These are phyloP conservation scores for Prosopocoilus inquinatus DNA, from an alignment of 2,888 invertebrate genomes.

Conservation along the genomic window DNA sequence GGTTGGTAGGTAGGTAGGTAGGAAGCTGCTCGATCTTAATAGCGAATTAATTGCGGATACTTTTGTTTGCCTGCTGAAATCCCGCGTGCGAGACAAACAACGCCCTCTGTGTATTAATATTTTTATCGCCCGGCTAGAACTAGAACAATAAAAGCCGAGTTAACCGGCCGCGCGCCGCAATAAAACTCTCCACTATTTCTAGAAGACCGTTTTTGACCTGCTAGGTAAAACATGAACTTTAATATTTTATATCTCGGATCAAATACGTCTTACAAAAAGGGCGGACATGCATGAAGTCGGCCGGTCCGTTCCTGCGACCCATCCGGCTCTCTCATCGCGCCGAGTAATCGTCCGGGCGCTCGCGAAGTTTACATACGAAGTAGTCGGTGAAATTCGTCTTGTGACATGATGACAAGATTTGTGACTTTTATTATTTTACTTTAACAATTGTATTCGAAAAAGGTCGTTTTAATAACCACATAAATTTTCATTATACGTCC, in stretches of 20 bases:
- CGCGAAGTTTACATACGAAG: constrained; percentile 6
- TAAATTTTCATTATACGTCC: constrained; percentile 7
- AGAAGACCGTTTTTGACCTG: background rate
- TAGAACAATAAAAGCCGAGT: too few species aligned
- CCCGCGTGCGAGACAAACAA: too few species aligned
- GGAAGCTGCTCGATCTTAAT: background rate
- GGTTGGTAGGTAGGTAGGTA: too few species aligned
- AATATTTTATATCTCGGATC: constrained; percentile 7
- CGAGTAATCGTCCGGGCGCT: background rate
- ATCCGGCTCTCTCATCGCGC: background rate
- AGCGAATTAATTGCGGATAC: too few species aligned
- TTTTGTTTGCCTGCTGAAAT: too few species aligned
- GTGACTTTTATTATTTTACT: constrained; percentile 8
- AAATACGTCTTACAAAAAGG: constrained; percentile 4
- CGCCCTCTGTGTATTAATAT: too few species aligned
- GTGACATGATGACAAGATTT: constrained; percentile 10
- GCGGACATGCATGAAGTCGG: constrained; percentile 5
- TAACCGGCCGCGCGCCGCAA: background rate
- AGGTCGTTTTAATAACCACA: constrained; percentile 3
- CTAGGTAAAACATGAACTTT: constrained; percentile 7
- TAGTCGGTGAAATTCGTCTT: constrained; percentile 7
- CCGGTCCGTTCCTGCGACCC: background rate
- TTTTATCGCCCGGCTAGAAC: too few species aligned
- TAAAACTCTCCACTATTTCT: background rate
- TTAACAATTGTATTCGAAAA: constrained; percentile 7